phyloP scores from a whole-genome alignment of 2,888 invertebrate genomes.

The Digitonthophagus gazella region DNA sequence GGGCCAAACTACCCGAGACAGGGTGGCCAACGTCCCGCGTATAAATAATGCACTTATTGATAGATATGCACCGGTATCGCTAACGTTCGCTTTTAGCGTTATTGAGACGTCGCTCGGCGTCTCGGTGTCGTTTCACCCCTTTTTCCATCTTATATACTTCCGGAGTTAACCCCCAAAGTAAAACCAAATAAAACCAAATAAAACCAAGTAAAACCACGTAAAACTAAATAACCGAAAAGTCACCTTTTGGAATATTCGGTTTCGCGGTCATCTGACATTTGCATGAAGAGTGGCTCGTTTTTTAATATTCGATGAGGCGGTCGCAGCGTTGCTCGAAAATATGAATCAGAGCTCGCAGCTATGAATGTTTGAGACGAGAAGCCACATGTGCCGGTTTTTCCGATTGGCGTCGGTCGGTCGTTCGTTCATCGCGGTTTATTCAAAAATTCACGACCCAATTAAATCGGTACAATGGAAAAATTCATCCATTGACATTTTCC shows the following conservation, averaged over 20 bases:
- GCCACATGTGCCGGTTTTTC: conserved; percentile 37
- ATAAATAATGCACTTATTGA: conserved; percentile 38
- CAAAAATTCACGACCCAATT: conserved; percentile 45
- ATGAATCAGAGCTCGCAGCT: conserved; percentile 43
- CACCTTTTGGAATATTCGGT: background rate
- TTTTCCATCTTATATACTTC: background rate
- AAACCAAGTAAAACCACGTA: no score
- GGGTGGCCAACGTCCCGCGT: conserved; percentile 32
- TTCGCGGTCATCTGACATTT: conserved; percentile 39
- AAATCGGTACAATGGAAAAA: conserved; percentile 27
- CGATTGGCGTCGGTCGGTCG: no score
- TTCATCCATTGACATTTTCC: conserved; percentile 28
- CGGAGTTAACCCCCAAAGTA: background rate
- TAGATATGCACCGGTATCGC: conserved; percentile 34
- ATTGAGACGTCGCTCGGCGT: conserved; percentile 20
- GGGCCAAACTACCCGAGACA: conserved; percentile 34
- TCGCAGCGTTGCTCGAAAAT: conserved; percentile 41
- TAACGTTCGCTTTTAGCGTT: conserved; percentile 29
- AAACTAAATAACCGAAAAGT: background rate
- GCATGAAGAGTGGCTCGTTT: conserved; percentile 40
- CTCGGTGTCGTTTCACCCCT: conserved; percentile 4
- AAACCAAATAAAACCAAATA: background rate
- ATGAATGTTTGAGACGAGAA: conserved; percentile 48
- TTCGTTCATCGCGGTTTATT: conserved; percentile 42
- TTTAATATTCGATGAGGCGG: conserved; percentile 43